Evolutionary conservation across 2,888 invertebrate genomes (phyloP).

Genomic region (Synanthedon andrenaeformis): DNA sequence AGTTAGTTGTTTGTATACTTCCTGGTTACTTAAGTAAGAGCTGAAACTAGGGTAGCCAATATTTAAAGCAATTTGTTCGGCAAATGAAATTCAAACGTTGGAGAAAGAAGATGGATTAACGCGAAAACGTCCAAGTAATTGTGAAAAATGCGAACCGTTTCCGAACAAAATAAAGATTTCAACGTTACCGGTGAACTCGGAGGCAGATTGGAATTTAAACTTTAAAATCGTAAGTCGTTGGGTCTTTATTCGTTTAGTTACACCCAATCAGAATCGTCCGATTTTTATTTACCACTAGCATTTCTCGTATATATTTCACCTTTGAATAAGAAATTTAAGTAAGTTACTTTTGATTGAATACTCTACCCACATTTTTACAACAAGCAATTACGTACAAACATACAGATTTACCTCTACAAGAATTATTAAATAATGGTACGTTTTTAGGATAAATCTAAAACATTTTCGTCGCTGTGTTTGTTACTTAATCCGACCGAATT

Average conservation of each 20-base stretch:
- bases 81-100: slow-evolving; percentile 52
- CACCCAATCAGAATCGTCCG: no score
- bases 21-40: slow-evolving; percentile 1
- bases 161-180: slow-evolving; percentile 40
- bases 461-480: slow-evolving; percentile 41
- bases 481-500: slow-evolving; percentile 54
- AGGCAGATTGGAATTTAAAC: slow-evolving; percentile 21
- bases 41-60: neutral
- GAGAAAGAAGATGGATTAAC: slow-evolving; percentile 65
- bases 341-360: no score
- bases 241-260: neutral
- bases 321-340: no score
- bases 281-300: no score
- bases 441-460: slow-evolving; percentile 27
- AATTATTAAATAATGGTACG: neutral
- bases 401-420: neutral
- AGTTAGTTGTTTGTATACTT: neutral
- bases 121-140: slow-evolving; percentile 62
- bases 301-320: no score
- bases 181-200: slow-evolving; percentile 15
- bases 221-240: slow-evolving; percentile 9
- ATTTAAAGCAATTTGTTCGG: slow-evolving; percentile 34
- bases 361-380: no score
- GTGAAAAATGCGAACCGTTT: slow-evolving; percentile 61
- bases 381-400: neutral